These are phyloP conservation scores for Sardinella longiceps DNA, from an alignment of 2,797 vertebrate genomes.

Conservation along the genomic window DNA sequence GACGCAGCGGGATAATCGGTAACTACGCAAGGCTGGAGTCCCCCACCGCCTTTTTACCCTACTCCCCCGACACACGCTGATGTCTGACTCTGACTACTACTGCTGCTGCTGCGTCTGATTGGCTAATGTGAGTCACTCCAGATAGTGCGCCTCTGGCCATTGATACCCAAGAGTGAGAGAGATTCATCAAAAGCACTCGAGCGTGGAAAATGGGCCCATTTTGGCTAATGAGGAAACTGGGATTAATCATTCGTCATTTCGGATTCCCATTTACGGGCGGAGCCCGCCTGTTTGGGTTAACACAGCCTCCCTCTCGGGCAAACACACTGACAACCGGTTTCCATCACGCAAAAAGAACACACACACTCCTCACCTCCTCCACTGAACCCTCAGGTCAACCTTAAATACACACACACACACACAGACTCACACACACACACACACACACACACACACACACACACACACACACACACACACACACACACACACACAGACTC, in stretches of 20 bases:
- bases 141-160: background rate
- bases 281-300: background rate
- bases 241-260: background rate
- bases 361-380: background rate
- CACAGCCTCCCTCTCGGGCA: background rate
- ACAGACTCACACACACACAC: background rate
- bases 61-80: too few relatives aligned
- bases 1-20: background rate
- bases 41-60: background rate
- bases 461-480: background rate
- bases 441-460: background rate
- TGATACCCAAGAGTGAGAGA: background rate
- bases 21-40: background rate
- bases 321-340: conserved; percentile 15
- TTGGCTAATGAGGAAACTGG: background rate
- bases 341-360: conserved; percentile 29
- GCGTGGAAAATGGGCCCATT: background rate
- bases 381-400: background rate
- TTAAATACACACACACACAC: background rate
- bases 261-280: background rate
- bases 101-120: background rate
- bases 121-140: background rate
- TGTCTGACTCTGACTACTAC: background rate
- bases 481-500: background rate
- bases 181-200: conserved; percentile 10